phyloP scores from a whole-genome alignment of 2,888 invertebrate genomes.

The Metalampra italica region DNA sequence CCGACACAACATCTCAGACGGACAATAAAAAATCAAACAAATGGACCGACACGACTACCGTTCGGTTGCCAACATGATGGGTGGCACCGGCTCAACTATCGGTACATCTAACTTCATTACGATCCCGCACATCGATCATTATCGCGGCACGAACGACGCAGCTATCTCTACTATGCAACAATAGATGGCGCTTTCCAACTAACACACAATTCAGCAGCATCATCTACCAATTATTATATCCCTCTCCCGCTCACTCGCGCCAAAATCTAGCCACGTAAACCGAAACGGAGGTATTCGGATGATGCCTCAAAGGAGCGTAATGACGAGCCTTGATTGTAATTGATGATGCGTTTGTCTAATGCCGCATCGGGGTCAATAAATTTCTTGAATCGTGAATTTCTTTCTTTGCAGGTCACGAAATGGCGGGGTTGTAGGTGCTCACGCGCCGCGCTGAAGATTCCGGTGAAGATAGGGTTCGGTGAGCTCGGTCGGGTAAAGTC shows the following conservation, averaged over 20 bases:
- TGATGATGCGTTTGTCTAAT: conserved; percentile 73
- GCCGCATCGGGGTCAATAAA: conserved; percentile 60
- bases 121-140: conserved; percentile 51
- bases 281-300: conserved; percentile 27
- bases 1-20: conserved; percentile 41
- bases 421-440: conserved; percentile 24
- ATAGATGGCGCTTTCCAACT: conserved; percentile 70
- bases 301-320: conserved; percentile 47
- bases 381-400: conserved; percentile 55
- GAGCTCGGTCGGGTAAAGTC: neutral
- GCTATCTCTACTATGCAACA: conserved; percentile 74
- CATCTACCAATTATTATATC: conserved; percentile 67
- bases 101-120: conserved; percentile 67
- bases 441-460: conserved; percentile 13
- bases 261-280: conserved; percentile 18
- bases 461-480: conserved; percentile 4
- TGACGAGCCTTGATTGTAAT: conserved; percentile 70
- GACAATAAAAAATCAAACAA: conserved; percentile 47
- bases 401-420: conserved; percentile 45
- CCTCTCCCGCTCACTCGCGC: conserved; percentile 26
- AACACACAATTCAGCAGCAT: conserved; percentile 68
- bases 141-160: conserved; percentile 63
- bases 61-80: conserved; percentile 54
- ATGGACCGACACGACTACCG: conserved; percentile 59
- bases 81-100: conserved; percentile 53